Base-by-base conservation (phyloP, 2,113 vertebrate species). In the Oplegnathus fasciatus region DNA sequence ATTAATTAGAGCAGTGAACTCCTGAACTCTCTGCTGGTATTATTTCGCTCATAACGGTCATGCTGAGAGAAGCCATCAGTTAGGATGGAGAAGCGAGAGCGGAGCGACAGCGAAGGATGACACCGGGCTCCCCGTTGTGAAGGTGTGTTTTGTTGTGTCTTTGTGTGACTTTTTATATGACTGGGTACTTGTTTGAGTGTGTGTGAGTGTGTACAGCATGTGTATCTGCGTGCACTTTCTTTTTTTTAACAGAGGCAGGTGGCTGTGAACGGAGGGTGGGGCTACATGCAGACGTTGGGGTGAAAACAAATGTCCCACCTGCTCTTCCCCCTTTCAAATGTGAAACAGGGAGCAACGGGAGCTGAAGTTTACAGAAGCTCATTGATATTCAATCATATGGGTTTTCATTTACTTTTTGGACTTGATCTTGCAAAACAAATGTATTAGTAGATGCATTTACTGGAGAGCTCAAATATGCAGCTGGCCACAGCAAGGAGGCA, bases 1-100 rank as follows among this genome's bases (percentile, higher is more conserved):
- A 91, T 92, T 91, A 82, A 92, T 90, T 70, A 87, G 44, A 80
- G 69, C 2, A 0, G 22, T 92, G 91, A 93, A 94, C 93, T 92
- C 64, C 75, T 91, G 91, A 93, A 92, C 92, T 76, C 86, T 50
- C 32, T 14, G 79, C 86, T 89, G 80, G 82, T 80, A 71, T 91
- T 85, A 87, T 92, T 68, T 61, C 13, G 1, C 52, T 83, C 48
- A 1, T 58, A 84, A 82, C 65, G 42, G 80, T 71, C 85, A 24
- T 1, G 83, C 85, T 87, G 91, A 15, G 82, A 80, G 78, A 82
- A 81, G 24, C n/a, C 82, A 90, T 91, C 80, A 73, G 87, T 92
- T 55, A 86, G 66, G 15, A 28, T 0, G 48, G 22, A 55, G 65
- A 26, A n/a, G 75, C 37, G 14, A 72, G 58, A 44, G 54, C 26